Base-by-base conservation (phyloP, 2,113 vertebrate genomes). In the Monarcha castaneiventris region DNA sequence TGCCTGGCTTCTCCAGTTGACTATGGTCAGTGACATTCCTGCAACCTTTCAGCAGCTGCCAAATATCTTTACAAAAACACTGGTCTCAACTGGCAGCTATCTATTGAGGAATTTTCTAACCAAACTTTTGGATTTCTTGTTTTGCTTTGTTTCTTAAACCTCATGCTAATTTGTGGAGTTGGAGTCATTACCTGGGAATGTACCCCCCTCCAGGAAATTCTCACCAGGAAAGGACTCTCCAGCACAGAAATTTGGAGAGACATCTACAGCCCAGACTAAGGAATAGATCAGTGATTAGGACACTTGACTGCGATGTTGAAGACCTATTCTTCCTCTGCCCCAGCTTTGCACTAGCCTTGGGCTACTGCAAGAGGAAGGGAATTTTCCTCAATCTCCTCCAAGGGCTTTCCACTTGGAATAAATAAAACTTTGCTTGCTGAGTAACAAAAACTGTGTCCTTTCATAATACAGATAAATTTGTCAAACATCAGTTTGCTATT, bases 231-330 rank as follows among this genome's bases (percentile, higher is more conserved):
- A 91, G 48, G 52, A 67, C 48, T 84, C 76, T 77, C 16, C 32
- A 75, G 43, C 87, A 51, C 56, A 91, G 69, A 93, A 93, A 91
- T 95, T 78, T 64, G 77, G 52, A 91, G 54, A 77, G 14, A 41
- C 66, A 79, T 90, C 84, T 48, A 48, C 93, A 64, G 48, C 66
- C 35, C 48, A 91, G 84, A 93, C 62, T 68, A 81, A 59, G 89
- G 66, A 91, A 89, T 91, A 82, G 77, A 76, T 79, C 43, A 64
- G 75, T 48, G 92, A 97, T 93, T 95, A 94, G 90, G 81, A 43
- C 62, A 72, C 74, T 93, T 95, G 74, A 80, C 52, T 91, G 62
- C 56, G 74, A 77, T 67, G 73, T 14, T 90, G 93, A 84, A 78
- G 81, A 91, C 66, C 81, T 75, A 84, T 94, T 96, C 84, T 95